phyloP scores from a whole-genome alignment of 1,140 invertebrate species.

The Brachionus plicatilis region DNA sequence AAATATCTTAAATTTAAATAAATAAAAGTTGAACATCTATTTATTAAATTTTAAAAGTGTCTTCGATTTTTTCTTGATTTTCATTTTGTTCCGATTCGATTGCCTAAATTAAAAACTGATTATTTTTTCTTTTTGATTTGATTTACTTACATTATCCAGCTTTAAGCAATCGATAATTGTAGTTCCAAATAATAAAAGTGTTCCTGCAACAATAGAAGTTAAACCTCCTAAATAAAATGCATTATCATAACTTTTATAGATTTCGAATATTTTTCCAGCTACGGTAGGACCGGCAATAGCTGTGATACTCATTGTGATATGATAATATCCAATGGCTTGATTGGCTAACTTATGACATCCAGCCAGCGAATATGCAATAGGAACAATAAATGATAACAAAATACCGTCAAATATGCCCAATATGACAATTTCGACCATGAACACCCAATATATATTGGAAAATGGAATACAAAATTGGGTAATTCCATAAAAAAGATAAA shows the following conservation, averaged over 20 bases:
- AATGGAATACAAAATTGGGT: background rate
- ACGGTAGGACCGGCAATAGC: background rate
- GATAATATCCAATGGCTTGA: slow-evolving; percentile 18
- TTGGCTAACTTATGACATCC: background rate
- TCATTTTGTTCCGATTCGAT: background rate
- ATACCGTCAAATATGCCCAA: slow-evolving; percentile 13
- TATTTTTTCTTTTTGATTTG: background rate
- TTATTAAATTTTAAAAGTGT: background rate
- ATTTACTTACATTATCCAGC: background rate
- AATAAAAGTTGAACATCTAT: no score
- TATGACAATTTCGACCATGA: background rate
- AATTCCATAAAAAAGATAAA: slow-evolving; percentile 16
- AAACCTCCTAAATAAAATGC: slow-evolving; percentile 27
- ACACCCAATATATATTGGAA: background rate
- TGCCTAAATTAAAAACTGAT: background rate
- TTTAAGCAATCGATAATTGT: background rate
- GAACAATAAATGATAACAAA: slow-evolving; percentile 20
- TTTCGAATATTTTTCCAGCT: slow-evolving; percentile 27
- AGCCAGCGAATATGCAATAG: background rate
- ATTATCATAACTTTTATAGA: background rate
- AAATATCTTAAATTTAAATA: no score
- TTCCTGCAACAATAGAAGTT: background rate
- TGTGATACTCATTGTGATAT: slow-evolving; percentile 5
- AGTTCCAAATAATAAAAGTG: background rate
- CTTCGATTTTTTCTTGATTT: background rate